Evolutionary conservation across 1,140 invertebrate species (phyloP), one percentile per base, ranked within the genome.

Genomic region (Euwallacea similis): DNA sequence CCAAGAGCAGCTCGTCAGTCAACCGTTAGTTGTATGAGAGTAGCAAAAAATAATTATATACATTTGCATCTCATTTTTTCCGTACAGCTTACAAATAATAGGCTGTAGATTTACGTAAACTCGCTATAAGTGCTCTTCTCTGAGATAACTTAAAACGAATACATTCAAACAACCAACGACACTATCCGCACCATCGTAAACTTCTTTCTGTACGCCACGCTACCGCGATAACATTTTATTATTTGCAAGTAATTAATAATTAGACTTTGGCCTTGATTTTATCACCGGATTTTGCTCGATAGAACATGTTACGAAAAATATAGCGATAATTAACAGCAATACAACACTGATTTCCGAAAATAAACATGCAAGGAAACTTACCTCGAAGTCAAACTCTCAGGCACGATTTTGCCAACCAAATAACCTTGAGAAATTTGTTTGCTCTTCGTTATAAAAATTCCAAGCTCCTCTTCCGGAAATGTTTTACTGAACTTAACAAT

Each of bases 391-490:
- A 94, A 81, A 66, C 92, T 91, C 62, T 88, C 88, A 13, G 90
- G 88, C 41, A 93, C 90, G 4, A 95, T 89, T 76, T 92, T 90
- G n/a, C 92, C 92, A 4, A 95, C 90, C 74, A 93, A 85, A 80
- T 93, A 94, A 9, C 91, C 91, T 75, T 84, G 86, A 9, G 88
- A 88, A 76, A 90, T 87, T 66, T 87, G 86, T 2, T 86, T 82
- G 74, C 86, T 87, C 79, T 93, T 93, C 2, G 92, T 91, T 63
- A 95, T 93, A 76, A 92, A 92, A 75, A 95, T 92, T 2, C 93
- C 93, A 13, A 95, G 80, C 80, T 92, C 92, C 76, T 92, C 89
- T 44, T 84, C 82, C 0, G 88, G 84, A 69, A 86, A 84, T 68
- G 85, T 86, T 77, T 90, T 89, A 7, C 85, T 80, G 15, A 95